A percentile compares a stretch with the other conserved stretches of the same genome.
Conservation (phyloP, 2,113 vertebrate species). For the Calypte anna region DNA sequence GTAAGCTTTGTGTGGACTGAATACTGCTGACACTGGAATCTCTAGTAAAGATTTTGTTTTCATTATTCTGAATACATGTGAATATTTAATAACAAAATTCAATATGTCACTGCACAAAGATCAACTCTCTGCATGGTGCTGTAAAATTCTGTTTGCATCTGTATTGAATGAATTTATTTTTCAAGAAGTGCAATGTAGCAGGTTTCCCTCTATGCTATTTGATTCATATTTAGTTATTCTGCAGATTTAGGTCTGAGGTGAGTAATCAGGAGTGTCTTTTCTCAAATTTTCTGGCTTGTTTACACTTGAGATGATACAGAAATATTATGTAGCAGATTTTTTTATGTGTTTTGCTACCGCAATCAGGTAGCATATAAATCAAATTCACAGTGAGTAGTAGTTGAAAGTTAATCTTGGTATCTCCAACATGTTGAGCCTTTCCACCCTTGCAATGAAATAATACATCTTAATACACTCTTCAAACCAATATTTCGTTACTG, state of each 20-base stretch:
- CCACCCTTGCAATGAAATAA: background rate
- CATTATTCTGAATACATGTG: background rate
- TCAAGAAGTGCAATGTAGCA: background rate
- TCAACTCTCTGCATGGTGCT: background rate
- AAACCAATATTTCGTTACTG: background rate
- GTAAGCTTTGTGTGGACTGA: background rate
- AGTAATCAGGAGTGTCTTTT: background rate
- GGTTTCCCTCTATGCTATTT: background rate
- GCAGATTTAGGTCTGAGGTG: background rate
- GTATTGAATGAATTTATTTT: slow-evolving; percentile 9
- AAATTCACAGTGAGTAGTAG: slow-evolving; percentile 2
- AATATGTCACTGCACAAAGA: background rate
- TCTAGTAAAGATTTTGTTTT: background rate
- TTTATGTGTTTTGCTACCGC: background rate
- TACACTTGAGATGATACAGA: slow-evolving; percentile 8
- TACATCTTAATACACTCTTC: slow-evolving; percentile 21
- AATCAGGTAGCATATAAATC: slow-evolving; percentile 1
- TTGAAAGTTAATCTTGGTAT: background rate
- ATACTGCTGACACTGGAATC: background rate
- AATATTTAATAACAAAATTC: background rate
- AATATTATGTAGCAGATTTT: background rate
- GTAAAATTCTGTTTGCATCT: slow-evolving; percentile 7
- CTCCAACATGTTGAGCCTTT: background rate
- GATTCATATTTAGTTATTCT: slow-evolving; percentile 4
- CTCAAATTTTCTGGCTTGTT: slow-evolving; percentile 32